Evolutionary conservation across 2,888 invertebrate species (phyloP).

Genomic region (Acleris holmiana): DNA sequence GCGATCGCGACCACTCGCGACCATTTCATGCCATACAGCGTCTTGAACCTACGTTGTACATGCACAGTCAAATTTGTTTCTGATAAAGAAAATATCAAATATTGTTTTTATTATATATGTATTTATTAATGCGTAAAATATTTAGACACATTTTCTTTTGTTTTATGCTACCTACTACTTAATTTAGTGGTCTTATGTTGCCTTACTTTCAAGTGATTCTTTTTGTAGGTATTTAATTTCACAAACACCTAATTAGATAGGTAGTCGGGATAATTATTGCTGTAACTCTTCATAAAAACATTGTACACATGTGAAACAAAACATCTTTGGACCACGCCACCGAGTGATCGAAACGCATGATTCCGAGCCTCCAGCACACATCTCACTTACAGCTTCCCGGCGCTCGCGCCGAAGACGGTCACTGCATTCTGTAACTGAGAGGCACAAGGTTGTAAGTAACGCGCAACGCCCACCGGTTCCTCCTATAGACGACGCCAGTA

Average conservation of each 20-base stretch:
- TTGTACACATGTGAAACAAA: constrained; percentile 77
- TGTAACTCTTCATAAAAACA: constrained; percentile 68
- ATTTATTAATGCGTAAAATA: background rate
- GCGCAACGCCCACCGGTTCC: constrained; percentile 16
- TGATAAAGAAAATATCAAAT: constrained; percentile 1
- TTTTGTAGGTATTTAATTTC: constrained; percentile 43
- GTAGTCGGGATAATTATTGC: constrained; percentile 55
- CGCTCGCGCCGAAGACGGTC: constrained; percentile 75
- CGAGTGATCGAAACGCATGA: constrained; percentile 84
- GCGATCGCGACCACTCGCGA: constrained; percentile 7
- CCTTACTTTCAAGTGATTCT: constrained; percentile 41
- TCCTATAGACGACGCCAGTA: constrained; percentile 23
- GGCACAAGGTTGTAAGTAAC: constrained; percentile 73
- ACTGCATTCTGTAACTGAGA: constrained; percentile 77
- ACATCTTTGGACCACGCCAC: constrained; percentile 81
- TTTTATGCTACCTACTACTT: constrained; percentile 19
- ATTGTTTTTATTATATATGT: constrained; percentile 6
- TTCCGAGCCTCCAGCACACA: constrained; percentile 83
- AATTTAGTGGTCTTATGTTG: constrained; percentile 36
- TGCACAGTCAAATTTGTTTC: constrained; percentile 19
- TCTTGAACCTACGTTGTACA: background rate
- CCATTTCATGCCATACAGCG: background rate
- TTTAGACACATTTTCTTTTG: constrained; percentile 8
- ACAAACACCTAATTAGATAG: constrained; percentile 42
- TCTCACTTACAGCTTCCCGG: constrained; percentile 83